Conservation (phyloP, 2,888 invertebrate species). For the Spodoptera littoralis region DNA sequence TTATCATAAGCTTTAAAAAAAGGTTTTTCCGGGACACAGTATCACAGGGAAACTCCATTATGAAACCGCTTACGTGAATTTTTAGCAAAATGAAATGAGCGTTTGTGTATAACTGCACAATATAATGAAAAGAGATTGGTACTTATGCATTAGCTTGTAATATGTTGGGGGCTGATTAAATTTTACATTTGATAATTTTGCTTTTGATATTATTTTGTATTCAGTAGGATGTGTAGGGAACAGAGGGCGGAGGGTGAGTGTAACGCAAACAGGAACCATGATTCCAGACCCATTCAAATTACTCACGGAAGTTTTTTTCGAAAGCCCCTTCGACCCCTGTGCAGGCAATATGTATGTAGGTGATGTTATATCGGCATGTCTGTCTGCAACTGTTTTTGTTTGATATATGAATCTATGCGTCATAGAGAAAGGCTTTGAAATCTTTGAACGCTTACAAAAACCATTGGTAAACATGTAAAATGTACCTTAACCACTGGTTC, state of each 20-base stretch:
- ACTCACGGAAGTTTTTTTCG: too few species aligned
- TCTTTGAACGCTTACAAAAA: too few species aligned
- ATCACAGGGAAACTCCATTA: conserved; percentile 62
- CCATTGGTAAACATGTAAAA: too few species aligned
- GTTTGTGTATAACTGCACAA: conserved; percentile 51
- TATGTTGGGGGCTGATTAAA: conserved; percentile 48
- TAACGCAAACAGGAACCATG: too few species aligned
- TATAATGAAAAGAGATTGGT: conserved; percentile 54
- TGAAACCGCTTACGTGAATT: conserved; percentile 62
- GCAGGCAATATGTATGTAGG: too few species aligned
- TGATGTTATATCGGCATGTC: too few species aligned
- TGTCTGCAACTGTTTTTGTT: too few species aligned
- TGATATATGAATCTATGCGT: too few species aligned
- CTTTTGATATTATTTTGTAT: conserved; percentile 20
- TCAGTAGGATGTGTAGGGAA: conserved; percentile 11
- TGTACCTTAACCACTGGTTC: too few species aligned
- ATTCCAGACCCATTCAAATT: too few species aligned
- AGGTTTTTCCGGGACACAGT: conserved; percentile 61
- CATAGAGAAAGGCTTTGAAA: too few species aligned
- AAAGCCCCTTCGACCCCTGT: too few species aligned
- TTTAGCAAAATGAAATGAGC: conserved; percentile 59
- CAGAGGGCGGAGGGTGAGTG: not conserved
- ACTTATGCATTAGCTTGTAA: conserved; percentile 50
- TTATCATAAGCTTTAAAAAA: conserved; percentile 68
- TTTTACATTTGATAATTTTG: conserved; percentile 39